Conservation (phyloP, 2,888 invertebrate species). For the Drosophila mimica region DNA sequence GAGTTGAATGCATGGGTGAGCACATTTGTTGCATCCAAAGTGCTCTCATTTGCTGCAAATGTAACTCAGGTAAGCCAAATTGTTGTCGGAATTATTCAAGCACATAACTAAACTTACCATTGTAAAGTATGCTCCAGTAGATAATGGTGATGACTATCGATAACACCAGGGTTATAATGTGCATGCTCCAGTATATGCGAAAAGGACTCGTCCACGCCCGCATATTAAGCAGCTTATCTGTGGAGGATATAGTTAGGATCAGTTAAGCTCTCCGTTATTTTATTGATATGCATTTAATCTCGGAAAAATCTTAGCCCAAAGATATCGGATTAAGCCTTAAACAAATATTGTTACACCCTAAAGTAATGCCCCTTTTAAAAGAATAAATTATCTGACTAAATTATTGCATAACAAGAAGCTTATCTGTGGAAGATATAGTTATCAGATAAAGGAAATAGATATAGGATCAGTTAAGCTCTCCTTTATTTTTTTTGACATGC, state of each 20-base stretch:
- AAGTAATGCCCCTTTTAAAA: neutral
- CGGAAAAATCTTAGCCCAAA: fast-evolving
- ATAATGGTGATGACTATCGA: slow-evolving; percentile 90
- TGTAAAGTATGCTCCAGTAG: slow-evolving; percentile 88
- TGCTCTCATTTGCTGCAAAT: slow-evolving; percentile 84
- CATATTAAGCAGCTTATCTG: slow-evolving; percentile 82
- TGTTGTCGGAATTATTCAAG: neutral
- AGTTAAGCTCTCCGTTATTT: neutral
- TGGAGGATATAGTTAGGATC: slow-evolving; percentile 1
- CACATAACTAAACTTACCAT: slow-evolving; percentile 61
- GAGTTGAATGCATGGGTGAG: slow-evolving; percentile 92
- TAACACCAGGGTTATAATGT: slow-evolving; percentile 88
- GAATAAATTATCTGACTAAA: neutral
- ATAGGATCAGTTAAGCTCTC: neutral
- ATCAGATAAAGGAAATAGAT: neutral
- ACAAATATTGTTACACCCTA: neutral
- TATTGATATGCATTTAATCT: neutral
- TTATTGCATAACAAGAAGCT: neutral
- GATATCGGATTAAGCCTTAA: neutral
- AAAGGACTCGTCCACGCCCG: slow-evolving; percentile 83
- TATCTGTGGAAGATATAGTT: neutral
- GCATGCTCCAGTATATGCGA: slow-evolving; percentile 89
- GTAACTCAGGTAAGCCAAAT: neutral
- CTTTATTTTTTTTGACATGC: too few relatives aligned
- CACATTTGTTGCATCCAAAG: slow-evolving; percentile 87